These are phyloP conservation scores for Galago senegalensis DNA, from an alignment of 2,797 vertebrate species.

Conservation along the genomic window DNA sequence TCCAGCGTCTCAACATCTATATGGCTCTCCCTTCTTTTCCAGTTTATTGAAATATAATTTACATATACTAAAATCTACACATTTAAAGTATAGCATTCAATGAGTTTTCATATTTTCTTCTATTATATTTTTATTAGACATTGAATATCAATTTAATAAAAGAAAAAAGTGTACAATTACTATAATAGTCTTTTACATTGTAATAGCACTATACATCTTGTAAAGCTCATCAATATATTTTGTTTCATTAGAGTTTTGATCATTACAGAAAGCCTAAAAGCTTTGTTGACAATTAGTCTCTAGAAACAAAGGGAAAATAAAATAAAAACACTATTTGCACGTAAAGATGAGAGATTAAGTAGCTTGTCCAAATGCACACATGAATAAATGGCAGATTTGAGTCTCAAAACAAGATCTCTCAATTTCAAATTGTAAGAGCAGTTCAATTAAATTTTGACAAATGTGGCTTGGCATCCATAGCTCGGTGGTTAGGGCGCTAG, in stretches of 20 bases:
- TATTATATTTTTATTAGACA: not conserved
- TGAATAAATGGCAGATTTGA: not conserved
- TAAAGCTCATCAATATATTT: not conserved
- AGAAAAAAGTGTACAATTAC: not conserved
- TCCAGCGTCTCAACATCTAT: not conserved
- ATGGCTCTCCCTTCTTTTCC: not conserved
- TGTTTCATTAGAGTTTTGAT: not conserved
- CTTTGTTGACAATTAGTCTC: not conserved
- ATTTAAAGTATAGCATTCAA: too few species aligned
- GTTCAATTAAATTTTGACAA: not conserved
- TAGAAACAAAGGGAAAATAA: conserved; percentile 6
- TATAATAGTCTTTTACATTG: not conserved
- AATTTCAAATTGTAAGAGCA: not conserved
- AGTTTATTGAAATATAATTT: not conserved
- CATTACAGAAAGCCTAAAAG: not conserved
- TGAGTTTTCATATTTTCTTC: not conserved
- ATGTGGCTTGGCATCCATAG: not conserved
- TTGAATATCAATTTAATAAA: not conserved
- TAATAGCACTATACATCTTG: not conserved
- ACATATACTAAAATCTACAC: too few species aligned
- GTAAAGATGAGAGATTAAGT: not conserved
- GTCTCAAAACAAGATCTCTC: not conserved
- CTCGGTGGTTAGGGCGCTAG: too few species aligned
- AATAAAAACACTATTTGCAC: not conserved
- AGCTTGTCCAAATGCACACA: not conserved